Percentiles rank a stretch among this genome's conserved stretches.
phyloP scores from a whole-genome alignment of 2,888 invertebrate species.

The Philereme transversata region DNA sequence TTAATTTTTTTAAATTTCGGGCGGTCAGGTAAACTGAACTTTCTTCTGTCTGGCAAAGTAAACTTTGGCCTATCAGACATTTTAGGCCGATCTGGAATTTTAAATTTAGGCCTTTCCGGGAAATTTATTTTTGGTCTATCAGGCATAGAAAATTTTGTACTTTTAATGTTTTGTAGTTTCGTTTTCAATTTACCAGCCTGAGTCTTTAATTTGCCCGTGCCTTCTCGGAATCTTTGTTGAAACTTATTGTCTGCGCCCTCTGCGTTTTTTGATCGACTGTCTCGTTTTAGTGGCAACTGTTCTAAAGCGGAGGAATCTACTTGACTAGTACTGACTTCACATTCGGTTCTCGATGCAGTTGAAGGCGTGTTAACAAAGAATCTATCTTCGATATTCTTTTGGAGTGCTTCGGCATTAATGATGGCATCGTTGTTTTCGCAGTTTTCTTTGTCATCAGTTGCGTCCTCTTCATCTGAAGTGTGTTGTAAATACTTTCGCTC shows the following conservation, averaged over 20 bases:
- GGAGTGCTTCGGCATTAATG: slow-evolving; percentile 80
- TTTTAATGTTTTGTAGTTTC: slow-evolving; percentile 86
- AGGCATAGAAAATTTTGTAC: slow-evolving; percentile 79
- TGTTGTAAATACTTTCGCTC: slow-evolving; percentile 78
- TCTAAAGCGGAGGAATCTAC: slow-evolving; percentile 87
- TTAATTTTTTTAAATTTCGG: slow-evolving; percentile 79
- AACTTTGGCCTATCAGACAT: slow-evolving; percentile 85
- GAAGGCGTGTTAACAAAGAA: slow-evolving; percentile 85
- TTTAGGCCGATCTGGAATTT: slow-evolving; percentile 82
- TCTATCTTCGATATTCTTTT: slow-evolving; percentile 86
- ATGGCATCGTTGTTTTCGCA: slow-evolving; percentile 56
- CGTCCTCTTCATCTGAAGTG: slow-evolving; percentile 78
- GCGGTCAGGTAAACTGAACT: slow-evolving; percentile 86
- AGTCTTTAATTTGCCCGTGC: slow-evolving; percentile 87
- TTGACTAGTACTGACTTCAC: slow-evolving; percentile 87
- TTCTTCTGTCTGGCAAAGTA: slow-evolving; percentile 83
- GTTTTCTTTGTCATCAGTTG: slow-evolving; percentile 63
- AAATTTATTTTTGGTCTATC: slow-evolving; percentile 84
- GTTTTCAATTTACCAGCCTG: slow-evolving; percentile 90
- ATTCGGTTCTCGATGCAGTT: slow-evolving; percentile 85
- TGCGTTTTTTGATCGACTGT: slow-evolving; percentile 78
- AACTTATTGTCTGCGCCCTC: slow-evolving; percentile 83
- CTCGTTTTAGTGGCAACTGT: slow-evolving; percentile 85
- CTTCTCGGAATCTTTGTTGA: slow-evolving; percentile 86
- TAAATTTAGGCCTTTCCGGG: slow-evolving; percentile 81